phyloP scores from a whole-genome alignment of 2,113 vertebrate genomes.

The Pomatorhinus ruficollis region DNA sequence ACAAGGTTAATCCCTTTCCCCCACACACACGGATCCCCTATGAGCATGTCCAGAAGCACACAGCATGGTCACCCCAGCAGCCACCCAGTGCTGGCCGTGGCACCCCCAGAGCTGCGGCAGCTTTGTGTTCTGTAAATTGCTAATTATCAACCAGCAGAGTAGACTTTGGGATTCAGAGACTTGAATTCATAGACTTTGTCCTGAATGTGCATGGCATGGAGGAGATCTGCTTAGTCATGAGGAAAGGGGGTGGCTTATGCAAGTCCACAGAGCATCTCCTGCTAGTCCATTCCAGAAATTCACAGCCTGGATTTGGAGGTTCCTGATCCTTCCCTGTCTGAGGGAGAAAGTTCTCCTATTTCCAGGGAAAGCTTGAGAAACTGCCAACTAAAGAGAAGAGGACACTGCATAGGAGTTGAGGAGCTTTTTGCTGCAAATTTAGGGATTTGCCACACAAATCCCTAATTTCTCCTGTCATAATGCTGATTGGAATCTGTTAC shows the following conservation, averaged over 20 bases:
- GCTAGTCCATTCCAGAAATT: not conserved
- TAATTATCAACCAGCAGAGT: constrained; percentile 68
- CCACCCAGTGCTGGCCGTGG: not conserved
- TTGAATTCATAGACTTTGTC: constrained; percentile 65
- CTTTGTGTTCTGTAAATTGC: constrained; percentile 25
- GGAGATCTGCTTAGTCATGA: constrained; percentile 65
- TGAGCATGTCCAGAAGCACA: not conserved
- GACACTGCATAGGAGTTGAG: not conserved
- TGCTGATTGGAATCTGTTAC: not conserved
- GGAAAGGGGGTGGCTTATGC: not conserved
- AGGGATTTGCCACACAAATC: not conserved
- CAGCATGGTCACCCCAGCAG: not conserved
- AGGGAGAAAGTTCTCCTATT: not conserved
- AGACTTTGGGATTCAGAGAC: constrained; percentile 61
- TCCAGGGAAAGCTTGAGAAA: not conserved
- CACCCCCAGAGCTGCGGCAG: not conserved
- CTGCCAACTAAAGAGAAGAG: not conserved
- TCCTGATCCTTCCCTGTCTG: not conserved
- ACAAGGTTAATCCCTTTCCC: not conserved
- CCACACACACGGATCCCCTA: not conserved
- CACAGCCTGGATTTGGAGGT: not conserved
- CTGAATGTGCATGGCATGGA: constrained; percentile 43
- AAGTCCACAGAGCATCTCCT: constrained; percentile 33
- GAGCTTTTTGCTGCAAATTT: not conserved
- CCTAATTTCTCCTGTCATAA: not conserved